Percentiles rank a stretch among this genome's conserved stretches.
These are phyloP conservation scores for Saiga tatarica DNA, from an alignment of 2,113 vertebrate genomes.

Conservation along the genomic window DNA sequence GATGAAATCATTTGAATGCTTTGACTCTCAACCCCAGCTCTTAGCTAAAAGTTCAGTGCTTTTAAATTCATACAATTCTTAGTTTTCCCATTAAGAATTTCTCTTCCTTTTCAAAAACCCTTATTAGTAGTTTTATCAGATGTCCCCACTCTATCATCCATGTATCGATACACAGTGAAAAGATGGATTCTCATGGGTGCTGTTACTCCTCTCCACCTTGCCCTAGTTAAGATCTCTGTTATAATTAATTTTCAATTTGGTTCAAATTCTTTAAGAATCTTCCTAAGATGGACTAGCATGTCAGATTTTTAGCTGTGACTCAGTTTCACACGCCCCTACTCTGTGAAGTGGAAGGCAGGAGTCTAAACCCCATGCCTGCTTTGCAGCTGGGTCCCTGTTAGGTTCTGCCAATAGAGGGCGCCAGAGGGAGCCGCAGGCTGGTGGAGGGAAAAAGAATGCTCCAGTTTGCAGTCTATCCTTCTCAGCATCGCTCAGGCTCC, in stretches of 20 bases:
- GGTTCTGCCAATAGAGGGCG: neutral
- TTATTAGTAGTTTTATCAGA: neutral
- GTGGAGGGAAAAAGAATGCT: neutral
- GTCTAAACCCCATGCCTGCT: neutral
- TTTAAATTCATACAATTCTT: neutral
- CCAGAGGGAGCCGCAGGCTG: neutral
- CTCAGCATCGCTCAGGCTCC: neutral
- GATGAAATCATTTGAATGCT: neutral
- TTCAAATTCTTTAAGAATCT: neutral
- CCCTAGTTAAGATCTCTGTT: neutral
- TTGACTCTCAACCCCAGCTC: neutral
- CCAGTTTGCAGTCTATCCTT: neutral
- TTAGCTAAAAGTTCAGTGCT: neutral
- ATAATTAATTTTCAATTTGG: neutral
- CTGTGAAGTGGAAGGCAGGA: neutral
- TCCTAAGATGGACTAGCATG: neutral
- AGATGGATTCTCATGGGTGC: neutral
- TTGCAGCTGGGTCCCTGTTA: neutral
- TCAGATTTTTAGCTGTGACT: neutral
- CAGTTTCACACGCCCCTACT: neutral
- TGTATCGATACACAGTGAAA: neutral
- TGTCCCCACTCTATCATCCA: neutral
- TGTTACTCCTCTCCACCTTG: neutral
- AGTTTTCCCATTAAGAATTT: neutral
- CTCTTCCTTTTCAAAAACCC: neutral